These are phyloP conservation scores for Sterrhoptilus dennistouni DNA, from an alignment of 2,113 vertebrate genomes.

Conservation along the genomic window DNA sequence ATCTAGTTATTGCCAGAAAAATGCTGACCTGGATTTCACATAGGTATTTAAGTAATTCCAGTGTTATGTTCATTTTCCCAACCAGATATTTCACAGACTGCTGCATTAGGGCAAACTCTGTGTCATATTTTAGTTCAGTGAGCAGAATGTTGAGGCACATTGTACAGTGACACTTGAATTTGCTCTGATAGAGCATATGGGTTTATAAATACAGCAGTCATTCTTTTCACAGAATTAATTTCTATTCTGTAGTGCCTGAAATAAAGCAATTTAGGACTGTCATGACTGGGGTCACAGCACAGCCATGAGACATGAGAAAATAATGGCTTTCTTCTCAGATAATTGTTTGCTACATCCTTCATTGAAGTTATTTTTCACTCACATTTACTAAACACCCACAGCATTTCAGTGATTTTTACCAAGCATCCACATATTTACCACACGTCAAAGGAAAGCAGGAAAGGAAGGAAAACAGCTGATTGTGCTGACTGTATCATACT, in stretches of 20 bases:
- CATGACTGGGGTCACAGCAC: neutral
- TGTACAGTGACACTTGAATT: neutral
- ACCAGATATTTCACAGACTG: neutral
- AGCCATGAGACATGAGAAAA: neutral
- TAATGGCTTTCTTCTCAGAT: neutral
- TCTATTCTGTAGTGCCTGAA: neutral
- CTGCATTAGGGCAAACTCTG: neutral
- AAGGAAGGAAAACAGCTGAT: constrained; percentile 26
- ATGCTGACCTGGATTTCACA: neutral
- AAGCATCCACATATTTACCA: neutral
- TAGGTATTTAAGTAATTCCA: neutral
- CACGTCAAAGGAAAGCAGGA: neutral
- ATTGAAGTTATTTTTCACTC: neutral
- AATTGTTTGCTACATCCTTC: neutral
- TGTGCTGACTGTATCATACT: neutral
- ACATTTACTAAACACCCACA: neutral
- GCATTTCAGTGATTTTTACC: neutral
- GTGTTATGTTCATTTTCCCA: neutral
- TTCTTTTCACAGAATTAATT: neutral
- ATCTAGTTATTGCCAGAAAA: neutral
- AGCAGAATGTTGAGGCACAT: neutral
- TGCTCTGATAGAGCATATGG: neutral
- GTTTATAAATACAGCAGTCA: neutral
- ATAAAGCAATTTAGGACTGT: neutral
- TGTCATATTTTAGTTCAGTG: neutral